phyloP scores from a whole-genome alignment of 2,113 vertebrate species.

The Oncorhynchus mykiss region DNA sequence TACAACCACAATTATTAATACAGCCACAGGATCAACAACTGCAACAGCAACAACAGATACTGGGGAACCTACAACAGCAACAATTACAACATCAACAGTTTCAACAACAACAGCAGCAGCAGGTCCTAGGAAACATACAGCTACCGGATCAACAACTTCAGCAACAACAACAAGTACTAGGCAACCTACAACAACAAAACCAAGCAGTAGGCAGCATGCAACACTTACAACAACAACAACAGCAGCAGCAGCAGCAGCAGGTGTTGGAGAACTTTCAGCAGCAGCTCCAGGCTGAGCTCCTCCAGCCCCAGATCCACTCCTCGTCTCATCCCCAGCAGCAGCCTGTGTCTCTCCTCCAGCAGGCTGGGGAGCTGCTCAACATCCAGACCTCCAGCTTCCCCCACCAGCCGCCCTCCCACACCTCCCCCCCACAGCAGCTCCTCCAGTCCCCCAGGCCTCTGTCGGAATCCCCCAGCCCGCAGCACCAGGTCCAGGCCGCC shows the following conservation, averaged over 20 bases:
- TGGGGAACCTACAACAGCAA: constrained; percentile 64
- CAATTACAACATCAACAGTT: constrained; percentile 49
- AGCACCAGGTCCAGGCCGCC: constrained; percentile 86
- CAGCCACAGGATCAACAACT: constrained; percentile 68
- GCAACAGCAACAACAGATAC: constrained; percentile 59
- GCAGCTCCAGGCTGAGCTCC: constrained; percentile 82
- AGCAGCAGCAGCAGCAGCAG: constrained; percentile 62
- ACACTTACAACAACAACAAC: constrained; percentile 60
- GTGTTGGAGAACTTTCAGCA: constrained; percentile 75
- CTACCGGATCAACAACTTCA: constrained; percentile 68
- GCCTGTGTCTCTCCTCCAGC: constrained; percentile 85
- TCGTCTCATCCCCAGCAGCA: constrained; percentile 73
- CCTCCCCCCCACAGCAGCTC: constrained; percentile 84
- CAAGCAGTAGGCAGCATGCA: constrained; percentile 65
- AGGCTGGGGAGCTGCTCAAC: constrained; percentile 86
- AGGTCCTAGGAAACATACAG: constrained; percentile 29
- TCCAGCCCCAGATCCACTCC: constrained; percentile 83
- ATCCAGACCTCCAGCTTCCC: constrained; percentile 87
- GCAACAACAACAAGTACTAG: constrained; percentile 68
- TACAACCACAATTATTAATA: constrained; percentile 60
- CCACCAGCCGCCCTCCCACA: constrained; percentile 79
- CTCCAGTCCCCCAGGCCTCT: constrained; percentile 71
- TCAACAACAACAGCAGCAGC: constrained; percentile 63
- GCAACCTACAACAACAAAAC: constrained; percentile 65
- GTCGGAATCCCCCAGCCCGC: constrained; percentile 70